phyloP scores from a whole-genome alignment of 53 echinoderm and acorn worm species.

The Mesocentrotus franciscanus region DNA sequence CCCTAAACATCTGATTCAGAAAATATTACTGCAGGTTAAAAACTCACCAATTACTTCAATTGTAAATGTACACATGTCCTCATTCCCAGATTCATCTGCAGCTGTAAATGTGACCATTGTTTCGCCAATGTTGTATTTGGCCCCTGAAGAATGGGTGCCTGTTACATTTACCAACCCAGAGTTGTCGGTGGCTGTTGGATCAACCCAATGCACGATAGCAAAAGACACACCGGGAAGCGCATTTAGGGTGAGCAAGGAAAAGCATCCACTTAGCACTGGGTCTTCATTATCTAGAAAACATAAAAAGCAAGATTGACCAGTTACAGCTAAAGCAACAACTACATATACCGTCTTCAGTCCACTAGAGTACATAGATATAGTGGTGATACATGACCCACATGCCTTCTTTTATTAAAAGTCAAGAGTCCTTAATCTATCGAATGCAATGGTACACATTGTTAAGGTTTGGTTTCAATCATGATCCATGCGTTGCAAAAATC shows the following conservation, averaged over 20 bases:
- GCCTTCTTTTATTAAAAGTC: background rate
- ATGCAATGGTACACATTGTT: too few species aligned
- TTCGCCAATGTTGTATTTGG: background rate
- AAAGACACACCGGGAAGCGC: background rate
- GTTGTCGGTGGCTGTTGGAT: slow-evolving; percentile 46
- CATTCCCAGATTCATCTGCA: background rate
- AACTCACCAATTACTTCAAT: slow-evolving; percentile 17
- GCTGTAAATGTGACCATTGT: slow-evolving; percentile 16
- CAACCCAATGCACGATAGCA: background rate
- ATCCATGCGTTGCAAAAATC: too few species aligned
- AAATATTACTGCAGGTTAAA: background rate
- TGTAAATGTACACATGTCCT: slow-evolving; percentile 15
- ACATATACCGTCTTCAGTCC: too few species aligned
- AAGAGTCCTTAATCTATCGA: too few species aligned
- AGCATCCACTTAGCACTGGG: slow-evolving; percentile 6
- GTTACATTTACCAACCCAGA: slow-evolving; percentile 2
- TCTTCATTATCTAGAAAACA: background rate
- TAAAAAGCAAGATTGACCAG: background rate
- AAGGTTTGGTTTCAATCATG: too few species aligned
- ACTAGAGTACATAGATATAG: too few species aligned
- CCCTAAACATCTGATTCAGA: background rate
- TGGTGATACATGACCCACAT: background rate
- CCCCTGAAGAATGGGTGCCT: background rate
- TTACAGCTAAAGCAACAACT: background rate
- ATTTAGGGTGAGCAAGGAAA: background rate